A percentile compares a stretch with the other conserved stretches of the same genome.
phyloP scores from a whole-genome alignment of 2,113 vertebrate genomes.

The Bubo scandiacus region DNA sequence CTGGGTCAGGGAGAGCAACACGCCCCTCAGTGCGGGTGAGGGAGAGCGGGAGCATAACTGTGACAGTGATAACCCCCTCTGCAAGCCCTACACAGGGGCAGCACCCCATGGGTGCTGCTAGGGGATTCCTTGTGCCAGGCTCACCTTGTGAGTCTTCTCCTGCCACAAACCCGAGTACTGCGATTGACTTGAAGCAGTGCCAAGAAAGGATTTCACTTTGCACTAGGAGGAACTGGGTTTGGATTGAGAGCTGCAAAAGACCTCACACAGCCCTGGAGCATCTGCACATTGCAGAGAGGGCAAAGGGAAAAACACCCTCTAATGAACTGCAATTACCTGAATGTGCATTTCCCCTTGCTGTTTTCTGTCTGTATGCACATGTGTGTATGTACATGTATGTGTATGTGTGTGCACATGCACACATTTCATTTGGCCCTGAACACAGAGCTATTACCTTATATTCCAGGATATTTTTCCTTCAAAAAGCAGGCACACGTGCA shows the following conservation, averaged over 20 bases:
- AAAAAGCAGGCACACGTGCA: background rate
- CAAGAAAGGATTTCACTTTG: background rate
- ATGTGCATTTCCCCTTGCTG: background rate
- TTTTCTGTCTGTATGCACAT: rapidly evolving
- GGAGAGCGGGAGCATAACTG: rapidly evolving
- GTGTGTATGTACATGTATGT: rapidly evolving
- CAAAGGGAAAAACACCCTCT: background rate
- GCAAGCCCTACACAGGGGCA: rapidly evolving
- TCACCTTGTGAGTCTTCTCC: rapidly evolving
- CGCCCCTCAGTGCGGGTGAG: rapidly evolving
- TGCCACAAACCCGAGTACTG: background rate
- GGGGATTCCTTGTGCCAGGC: rapidly evolving
- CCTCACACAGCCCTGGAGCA: background rate
- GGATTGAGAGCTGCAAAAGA: background rate
- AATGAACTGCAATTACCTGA: background rate
- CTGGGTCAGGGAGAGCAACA: rapidly evolving
- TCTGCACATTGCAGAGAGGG: background rate
- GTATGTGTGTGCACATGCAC: rapidly evolving
- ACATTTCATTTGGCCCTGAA: rapidly evolving
- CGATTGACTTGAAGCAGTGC: background rate
- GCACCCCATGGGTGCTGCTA: background rate
- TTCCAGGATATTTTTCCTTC: background rate
- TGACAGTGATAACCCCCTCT: background rate
- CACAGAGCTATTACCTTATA: background rate
- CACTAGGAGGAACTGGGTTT: background rate